A percentile compares a stretch with the other conserved stretches of the same genome.
Conservation (phyloP, 1,140 invertebrate species). For the Telenomus remus region DNA sequence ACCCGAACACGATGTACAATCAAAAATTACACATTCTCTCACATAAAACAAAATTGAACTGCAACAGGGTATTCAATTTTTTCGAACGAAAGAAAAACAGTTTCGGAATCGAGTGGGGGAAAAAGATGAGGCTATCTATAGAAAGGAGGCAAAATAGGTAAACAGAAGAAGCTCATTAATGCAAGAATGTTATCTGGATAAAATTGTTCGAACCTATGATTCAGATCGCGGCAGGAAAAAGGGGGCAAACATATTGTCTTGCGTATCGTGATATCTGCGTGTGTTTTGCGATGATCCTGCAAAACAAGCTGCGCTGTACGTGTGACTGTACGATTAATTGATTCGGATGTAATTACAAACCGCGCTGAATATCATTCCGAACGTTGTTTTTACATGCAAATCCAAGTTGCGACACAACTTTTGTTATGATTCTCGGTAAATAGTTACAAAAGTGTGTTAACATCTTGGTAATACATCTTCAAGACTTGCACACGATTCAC, state of each 20-base stretch:
- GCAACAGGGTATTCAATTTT: too few relatives aligned
- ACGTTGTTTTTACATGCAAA: slow-evolving; percentile 24
- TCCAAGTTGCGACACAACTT: slow-evolving; percentile 41
- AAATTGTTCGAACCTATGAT: slow-evolving; percentile 17
- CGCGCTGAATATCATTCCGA: too few relatives aligned
- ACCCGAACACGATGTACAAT: too few relatives aligned
- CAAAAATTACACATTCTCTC: too few relatives aligned
- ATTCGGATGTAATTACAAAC: slow-evolving; percentile 33
- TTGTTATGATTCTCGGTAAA: slow-evolving; percentile 51
- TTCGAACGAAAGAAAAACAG: too few relatives aligned
- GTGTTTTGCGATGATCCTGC: slow-evolving; percentile 21
- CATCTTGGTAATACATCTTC: slow-evolving; percentile 48
- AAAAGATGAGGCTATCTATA: background rate
- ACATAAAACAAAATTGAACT: too few relatives aligned
- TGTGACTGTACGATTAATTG: slow-evolving; percentile 31
- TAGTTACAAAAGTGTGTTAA: slow-evolving; percentile 48
- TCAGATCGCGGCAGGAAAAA: slow-evolving; percentile 31
- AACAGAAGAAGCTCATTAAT: slow-evolving; percentile 24
- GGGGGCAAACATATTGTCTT: slow-evolving; percentile 22
- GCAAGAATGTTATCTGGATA: slow-evolving; percentile 33
- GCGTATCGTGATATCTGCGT: slow-evolving; percentile 26
- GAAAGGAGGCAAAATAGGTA: background rate
- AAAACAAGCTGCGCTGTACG: slow-evolving; percentile 6
- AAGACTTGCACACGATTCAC: slow-evolving; percentile 18
- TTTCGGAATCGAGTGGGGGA: too few relatives aligned